phyloP scores from a whole-genome alignment of 1,140 invertebrate genomes.

The Drosophila ogumai region DNA sequence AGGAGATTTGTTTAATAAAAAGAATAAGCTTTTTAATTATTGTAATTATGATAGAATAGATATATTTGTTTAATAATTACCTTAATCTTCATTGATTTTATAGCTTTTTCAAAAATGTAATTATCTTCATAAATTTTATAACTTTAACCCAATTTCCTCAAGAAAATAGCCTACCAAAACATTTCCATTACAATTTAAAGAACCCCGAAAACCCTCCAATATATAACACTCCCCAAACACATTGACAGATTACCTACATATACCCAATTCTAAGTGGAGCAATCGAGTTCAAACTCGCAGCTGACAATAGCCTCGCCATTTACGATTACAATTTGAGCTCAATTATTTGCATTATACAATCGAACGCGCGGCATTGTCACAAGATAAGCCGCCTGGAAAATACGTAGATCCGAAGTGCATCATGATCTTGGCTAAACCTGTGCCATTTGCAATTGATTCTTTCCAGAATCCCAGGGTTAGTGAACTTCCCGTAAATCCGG shows the following conservation, averaged over 20 bases:
- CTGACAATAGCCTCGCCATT: constrained; percentile 58
- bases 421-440: constrained; percentile 65
- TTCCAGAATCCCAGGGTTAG: constrained; percentile 53
- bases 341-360: constrained; percentile 72
- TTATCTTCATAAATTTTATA: background rate
- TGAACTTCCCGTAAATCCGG: constrained; percentile 36
- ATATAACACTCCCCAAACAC: constrained; percentile 9
- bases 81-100: no score
- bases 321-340: constrained; percentile 66
- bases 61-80: no score
- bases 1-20: background rate
- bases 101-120: background rate
- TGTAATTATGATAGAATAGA: no score
- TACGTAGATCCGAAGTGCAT: constrained; percentile 30
- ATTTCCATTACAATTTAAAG: constrained; percentile 13
- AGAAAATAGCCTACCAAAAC: constrained; percentile 3
- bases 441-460: constrained; percentile 27
- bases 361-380: constrained; percentile 18
- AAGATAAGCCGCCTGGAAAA: constrained; percentile 50
- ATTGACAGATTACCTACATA: constrained; percentile 18
- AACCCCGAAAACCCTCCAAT: background rate
- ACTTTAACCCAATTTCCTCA: background rate
- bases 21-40: no score
- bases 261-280: constrained; percentile 44
- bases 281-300: constrained; percentile 54